Conservation (phyloP, 2,797 vertebrate genomes). For the Pipistrellus pygmaeus region DNA sequence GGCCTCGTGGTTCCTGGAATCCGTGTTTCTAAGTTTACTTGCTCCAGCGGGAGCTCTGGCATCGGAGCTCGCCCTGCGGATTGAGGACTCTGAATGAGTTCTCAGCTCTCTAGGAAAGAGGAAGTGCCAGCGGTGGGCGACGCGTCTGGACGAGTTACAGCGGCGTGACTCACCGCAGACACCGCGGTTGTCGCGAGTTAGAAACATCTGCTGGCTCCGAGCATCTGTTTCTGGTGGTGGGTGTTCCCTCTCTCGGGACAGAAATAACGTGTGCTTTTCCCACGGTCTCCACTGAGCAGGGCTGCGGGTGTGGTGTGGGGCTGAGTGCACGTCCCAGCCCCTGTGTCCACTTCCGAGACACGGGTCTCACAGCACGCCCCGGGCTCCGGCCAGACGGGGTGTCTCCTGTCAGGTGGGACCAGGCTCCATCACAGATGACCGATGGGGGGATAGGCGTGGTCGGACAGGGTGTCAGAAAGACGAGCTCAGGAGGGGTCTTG, state of each 20-base stretch:
- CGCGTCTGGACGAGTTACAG: constrained; percentile 59
- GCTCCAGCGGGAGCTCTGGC: neutral
- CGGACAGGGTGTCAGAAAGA: accelerated
- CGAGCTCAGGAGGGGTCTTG: accelerated
- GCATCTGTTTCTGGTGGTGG: constrained; percentile 12
- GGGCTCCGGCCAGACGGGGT: neutral
- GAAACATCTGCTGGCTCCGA: constrained; percentile 21
- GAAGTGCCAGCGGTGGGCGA: neutral
- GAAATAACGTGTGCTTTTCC: neutral
- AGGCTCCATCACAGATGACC: accelerated
- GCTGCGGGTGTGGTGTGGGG: neutral
- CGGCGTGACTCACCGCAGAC: constrained; percentile 17
- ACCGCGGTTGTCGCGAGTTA: neutral
- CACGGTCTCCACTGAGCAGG: neutral
- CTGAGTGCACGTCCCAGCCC: neutral
- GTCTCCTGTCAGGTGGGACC: no score
- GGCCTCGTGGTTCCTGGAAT: neutral
- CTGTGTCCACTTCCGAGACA: accelerated
- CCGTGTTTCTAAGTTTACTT: neutral
- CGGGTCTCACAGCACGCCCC: accelerated
- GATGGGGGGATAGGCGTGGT: accelerated
- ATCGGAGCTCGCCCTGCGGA: neutral
- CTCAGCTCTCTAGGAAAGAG: neutral
- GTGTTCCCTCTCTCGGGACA: neutral
- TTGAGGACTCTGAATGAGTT: neutral